These are phyloP conservation scores for Myanophis thanlyinensis DNA, from an alignment of 2,113 vertebrate species.

Conservation along the genomic window DNA sequence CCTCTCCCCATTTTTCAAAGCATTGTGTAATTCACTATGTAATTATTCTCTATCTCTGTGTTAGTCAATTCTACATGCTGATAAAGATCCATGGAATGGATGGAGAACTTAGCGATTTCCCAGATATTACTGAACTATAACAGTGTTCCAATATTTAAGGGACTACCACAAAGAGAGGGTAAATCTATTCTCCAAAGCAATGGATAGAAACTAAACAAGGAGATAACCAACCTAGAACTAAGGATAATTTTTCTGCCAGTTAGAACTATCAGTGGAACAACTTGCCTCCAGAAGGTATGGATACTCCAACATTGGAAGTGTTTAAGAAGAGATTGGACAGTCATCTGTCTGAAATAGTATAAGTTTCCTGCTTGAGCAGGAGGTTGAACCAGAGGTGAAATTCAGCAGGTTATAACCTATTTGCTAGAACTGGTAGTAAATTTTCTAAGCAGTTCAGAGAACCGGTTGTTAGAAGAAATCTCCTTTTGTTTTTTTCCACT, in stretches of 20 bases:
- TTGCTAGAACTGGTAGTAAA: too few species aligned
- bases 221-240: neutral
- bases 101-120: neutral
- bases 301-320: neutral
- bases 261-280: neutral
- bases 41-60: neutral
- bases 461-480: too few species aligned
- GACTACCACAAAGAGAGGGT: neutral
- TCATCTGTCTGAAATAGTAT: neutral
- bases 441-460: too few species aligned
- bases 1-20: neutral
- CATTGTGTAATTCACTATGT: neutral
- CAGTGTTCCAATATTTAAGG: neutral
- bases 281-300: neutral
- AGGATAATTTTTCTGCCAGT: neutral
- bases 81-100: neutral
- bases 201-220: neutral
- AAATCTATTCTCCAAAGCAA: neutral
- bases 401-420: too few species aligned
- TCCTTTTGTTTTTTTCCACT: too few species aligned
- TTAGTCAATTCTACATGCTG: neutral
- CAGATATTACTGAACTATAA: neutral
- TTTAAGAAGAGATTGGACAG: neutral
- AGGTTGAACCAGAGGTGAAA: neutral
- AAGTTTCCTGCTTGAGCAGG: neutral